Evolutionary conservation across 2,888 invertebrate species (phyloP).

Genomic region (Stenurella melanura): DNA sequence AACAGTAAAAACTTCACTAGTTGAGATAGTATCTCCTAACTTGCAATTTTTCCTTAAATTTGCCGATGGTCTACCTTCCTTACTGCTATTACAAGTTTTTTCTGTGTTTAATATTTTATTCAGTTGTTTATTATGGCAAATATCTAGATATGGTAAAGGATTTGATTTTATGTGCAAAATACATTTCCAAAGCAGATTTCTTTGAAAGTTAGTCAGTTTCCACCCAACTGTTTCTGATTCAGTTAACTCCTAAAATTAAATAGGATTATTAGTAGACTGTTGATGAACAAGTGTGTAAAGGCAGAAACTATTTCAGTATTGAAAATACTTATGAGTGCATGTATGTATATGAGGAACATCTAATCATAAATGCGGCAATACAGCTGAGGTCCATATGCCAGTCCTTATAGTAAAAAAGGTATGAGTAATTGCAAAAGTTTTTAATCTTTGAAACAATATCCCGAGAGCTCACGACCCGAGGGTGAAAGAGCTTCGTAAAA

Average conservation of each 20-base stretch:
- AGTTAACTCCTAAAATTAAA: constrained; percentile 6
- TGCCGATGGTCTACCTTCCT: background rate
- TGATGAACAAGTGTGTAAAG: too few species aligned
- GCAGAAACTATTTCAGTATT: too few species aligned
- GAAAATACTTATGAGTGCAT: too few species aligned
- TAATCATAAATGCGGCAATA: too few species aligned
- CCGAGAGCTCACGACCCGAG: too few species aligned
- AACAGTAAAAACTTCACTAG: too few species aligned
- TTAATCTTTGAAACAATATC: too few species aligned
- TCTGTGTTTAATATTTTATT: background rate
- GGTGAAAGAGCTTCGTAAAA: too few species aligned
- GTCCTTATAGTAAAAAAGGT: too few species aligned
- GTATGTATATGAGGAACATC: too few species aligned
- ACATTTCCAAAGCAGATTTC: constrained; percentile 15
- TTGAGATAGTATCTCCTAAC: background rate
- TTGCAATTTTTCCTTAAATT: background rate
- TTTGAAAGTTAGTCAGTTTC: background rate
- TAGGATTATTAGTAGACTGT: background rate
- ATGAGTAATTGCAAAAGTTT: too few species aligned
- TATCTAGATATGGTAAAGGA: background rate
- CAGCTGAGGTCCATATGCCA: too few species aligned
- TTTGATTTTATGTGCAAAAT: constrained; percentile 9
- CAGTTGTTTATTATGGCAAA: background rate
- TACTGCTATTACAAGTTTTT: background rate
- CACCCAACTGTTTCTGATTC: background rate